Evolutionary conservation across 2,888 invertebrate genomes (phyloP).

Genomic region (Pterostichus madidus): DNA sequence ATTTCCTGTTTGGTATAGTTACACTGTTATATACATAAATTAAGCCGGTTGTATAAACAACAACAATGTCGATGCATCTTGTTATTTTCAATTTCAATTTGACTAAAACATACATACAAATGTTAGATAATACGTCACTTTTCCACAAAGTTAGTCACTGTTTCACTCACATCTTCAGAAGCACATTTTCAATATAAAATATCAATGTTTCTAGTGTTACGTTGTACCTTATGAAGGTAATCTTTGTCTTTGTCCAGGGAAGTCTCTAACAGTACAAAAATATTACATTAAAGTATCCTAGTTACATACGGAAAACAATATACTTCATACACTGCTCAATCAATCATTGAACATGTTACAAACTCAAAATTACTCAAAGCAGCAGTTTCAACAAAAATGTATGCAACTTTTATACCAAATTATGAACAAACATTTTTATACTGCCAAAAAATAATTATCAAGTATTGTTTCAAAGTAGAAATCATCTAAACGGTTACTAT

Average conservation of each 20-base stretch:
- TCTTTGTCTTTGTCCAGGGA: slow-evolving; percentile 56
- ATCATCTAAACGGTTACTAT: too few species aligned
- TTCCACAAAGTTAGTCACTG: slow-evolving; percentile 16
- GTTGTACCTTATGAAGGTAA: slow-evolving; percentile 63
- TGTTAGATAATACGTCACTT: slow-evolving; percentile 49
- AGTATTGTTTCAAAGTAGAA: too few species aligned
- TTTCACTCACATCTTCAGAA: slow-evolving; percentile 53
- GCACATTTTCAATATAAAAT: slow-evolving; percentile 64
- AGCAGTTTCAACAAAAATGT: background rate
- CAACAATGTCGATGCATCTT: slow-evolving; percentile 62
- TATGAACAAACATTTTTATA: too few species aligned
- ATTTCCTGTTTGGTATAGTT: slow-evolving; percentile 56
- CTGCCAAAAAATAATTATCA: too few species aligned
- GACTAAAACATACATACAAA: slow-evolving; percentile 65
- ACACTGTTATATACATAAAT: slow-evolving; percentile 65
- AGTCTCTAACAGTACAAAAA: slow-evolving; percentile 62
- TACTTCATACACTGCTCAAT: background rate
- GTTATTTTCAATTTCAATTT: slow-evolving; percentile 58
- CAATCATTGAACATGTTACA: background rate
- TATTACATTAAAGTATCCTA: slow-evolving; percentile 52
- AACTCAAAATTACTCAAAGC: background rate
- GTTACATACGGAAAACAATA: background rate
- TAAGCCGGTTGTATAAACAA: slow-evolving; percentile 66
- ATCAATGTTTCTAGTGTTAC: slow-evolving; percentile 53
- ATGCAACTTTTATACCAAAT: too few species aligned